Base-by-base conservation (phyloP, 1,140 invertebrate genomes). In the Hyles vespertilio region DNA sequence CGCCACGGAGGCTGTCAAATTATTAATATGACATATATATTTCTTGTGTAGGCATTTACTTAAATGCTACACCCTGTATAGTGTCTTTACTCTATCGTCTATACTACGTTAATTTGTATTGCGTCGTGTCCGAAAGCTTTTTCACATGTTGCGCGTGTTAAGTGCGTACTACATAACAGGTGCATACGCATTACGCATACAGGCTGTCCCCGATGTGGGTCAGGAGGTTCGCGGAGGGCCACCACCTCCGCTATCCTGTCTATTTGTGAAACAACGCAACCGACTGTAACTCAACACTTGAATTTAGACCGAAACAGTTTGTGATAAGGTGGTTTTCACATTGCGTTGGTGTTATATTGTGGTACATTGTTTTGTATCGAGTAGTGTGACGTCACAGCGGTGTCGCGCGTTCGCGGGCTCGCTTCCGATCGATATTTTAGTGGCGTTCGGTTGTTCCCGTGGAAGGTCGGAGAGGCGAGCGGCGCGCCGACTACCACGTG, bases 371-470 rank as follows among this genome's bases (percentile, higher is more conserved):
- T 59, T 56, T 54, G 67, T 67, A 69, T 65, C 56, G 58, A 9
- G 8, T 5, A 48, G 52, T 47, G 74, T 87, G 81, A 85, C 84
- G 84, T 87, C 84, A 87, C 77, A 61, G 65, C 66, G 55, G 69
- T 72, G 75, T 81, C 76, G 78, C 77, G 67, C 68, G 77, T 72
- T 82, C 77, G 72, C 77, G 73, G 71, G 68, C 56, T 68, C 67
- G 56, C 52, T 34, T 64, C 52, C 64, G 82, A 83, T 87, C 84
- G 82, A 87, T 86, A 84, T 81, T 75, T 65, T 65, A 60, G 60
- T 69, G 47, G 66, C 58, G 65, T 66, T 83, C 81, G 83, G 72
- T 61, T 46, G 64, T 69, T 72, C 74, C 70, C 81, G 81, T 58
- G 59, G 32, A 60, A 67, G 59, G 59, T 81, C 79, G 82, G 78